A percentile compares a stretch with the other conserved stretches of the same genome.
phyloP scores from a whole-genome alignment of 2,113 vertebrate species.

The Cephalopterus ornatus region DNA sequence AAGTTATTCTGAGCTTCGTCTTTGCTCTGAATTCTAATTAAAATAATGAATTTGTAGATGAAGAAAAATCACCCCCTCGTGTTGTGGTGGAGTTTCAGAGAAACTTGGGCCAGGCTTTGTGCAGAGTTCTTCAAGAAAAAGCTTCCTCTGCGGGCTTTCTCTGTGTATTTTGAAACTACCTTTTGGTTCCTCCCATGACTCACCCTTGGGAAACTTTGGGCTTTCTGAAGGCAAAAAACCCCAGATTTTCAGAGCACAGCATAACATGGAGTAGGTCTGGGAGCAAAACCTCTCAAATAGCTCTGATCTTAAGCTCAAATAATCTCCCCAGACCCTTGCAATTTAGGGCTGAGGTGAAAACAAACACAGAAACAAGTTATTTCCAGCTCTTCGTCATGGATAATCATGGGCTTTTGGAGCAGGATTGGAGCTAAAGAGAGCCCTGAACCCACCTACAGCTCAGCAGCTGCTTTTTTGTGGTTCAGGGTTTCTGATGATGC shows the following conservation, averaged over 20 bases:
- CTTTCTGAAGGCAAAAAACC: neutral
- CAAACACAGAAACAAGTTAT: neutral
- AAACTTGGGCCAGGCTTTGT: neutral
- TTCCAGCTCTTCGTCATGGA: neutral
- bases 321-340: neutral
- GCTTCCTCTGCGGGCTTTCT: neutral
- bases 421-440: neutral
- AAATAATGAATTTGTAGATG: neutral
- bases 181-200: neutral
- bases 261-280: rapidly evolving
- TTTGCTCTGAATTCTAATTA: neutral
- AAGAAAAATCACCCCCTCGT: neutral
- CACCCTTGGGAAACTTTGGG: neutral
- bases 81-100: neutral
- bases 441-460: neutral
- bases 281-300: neutral
- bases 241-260: neutral
- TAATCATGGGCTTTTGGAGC: neutral
- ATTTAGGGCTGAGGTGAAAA: neutral
- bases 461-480: constrained; percentile 17
- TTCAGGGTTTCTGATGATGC: neutral
- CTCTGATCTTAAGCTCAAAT: neutral
- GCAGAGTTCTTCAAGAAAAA: rapidly evolving
- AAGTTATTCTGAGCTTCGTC: neutral
- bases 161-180: neutral